Percentiles rank a stretch among this genome's conserved stretches.
phyloP scores from a whole-genome alignment of 1,140 invertebrate genomes.

The Sminthurides bifidus region DNA sequence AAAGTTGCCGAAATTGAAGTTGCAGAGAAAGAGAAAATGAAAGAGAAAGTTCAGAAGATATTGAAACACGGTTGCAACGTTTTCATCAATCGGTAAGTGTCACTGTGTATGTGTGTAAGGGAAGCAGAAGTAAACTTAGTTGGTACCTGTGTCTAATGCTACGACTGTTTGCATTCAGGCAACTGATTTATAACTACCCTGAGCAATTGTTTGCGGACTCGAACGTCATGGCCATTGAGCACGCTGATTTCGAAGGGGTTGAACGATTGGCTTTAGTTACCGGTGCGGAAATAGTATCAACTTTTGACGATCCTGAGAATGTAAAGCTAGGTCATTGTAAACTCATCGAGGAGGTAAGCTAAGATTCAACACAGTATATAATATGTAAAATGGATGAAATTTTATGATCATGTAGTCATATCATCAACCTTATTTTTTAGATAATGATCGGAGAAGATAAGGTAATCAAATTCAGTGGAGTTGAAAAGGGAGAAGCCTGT shows the following conservation, averaged over 20 bases:
- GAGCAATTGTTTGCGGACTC: slow-evolving; percentile 98
- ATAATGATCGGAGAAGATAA: slow-evolving; percentile 97
- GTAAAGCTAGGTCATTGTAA: slow-evolving; percentile 91
- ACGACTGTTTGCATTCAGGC: slow-evolving; percentile 46
- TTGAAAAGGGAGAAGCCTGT: slow-evolving; percentile 89
- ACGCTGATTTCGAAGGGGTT: slow-evolving; percentile 99
- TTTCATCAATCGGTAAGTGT: slow-evolving; percentile 80
- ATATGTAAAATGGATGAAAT: background rate
- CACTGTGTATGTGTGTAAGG: background rate
- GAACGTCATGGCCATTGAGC: slow-evolving; percentile 98
- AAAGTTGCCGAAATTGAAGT: slow-evolving; percentile 96
- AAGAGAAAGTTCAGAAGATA: slow-evolving; percentile 97
- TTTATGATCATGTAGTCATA: slow-evolving; percentile 3
- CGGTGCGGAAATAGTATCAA: slow-evolving; percentile 96
- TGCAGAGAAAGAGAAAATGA: slow-evolving; percentile 99
- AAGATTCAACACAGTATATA: no score
- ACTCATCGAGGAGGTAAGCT: slow-evolving; percentile 75
- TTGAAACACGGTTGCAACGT: slow-evolving; percentile 92
- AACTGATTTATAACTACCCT: slow-evolving; percentile 99
- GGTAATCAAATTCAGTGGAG: slow-evolving; percentile 87
- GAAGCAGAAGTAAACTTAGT: no score
- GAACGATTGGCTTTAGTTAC: slow-evolving; percentile 93
- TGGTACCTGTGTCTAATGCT: slow-evolving; percentile 5
- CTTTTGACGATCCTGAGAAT: slow-evolving; percentile 84
- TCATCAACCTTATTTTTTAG: slow-evolving; percentile 36